Evolutionary conservation across 2,113 vertebrate species (phyloP), one percentile per base, ranked within the genome.

Genomic region (Hucho hucho): DNA sequence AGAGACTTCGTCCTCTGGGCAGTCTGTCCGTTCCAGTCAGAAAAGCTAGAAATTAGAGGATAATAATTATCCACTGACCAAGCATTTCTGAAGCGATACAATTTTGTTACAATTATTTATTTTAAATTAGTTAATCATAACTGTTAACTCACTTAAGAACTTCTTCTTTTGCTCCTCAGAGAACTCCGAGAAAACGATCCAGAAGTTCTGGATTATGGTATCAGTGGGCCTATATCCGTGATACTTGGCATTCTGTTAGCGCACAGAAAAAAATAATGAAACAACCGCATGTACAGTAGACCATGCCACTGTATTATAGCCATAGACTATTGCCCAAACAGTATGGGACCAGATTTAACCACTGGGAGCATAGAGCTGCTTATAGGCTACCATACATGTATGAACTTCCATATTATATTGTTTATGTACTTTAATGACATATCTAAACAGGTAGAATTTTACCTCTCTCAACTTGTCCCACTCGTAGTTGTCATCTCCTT

Each of bases 131-230:
- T 49, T 4, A 49, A 49, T 25, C 22, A 46, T 6, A 37, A 37
- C 6, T 37, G 37, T 47, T 69, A 22, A 76, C 83, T 81, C 90
- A 94, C 92, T 84, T 43, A 94, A 79, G 86, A 94, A 92, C 56
- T 22, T 77, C 43, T 82, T 91, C 83, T 93, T 90, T 37, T 87
- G 78, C 78, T 92, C 80, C 81, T 91, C 92, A 58, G 82, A 47
- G 37, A 93, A 75, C 5, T 83, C 9, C 6, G 76, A 70, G 87
- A 94, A 93, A 64, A 91, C 84, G 4, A 7, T 13, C 93, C 93
- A 94, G 85, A 94, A 93, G 77, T 88, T 80, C 75, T 64, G 75
- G 75, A 93, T 87, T 14, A 83, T 85, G 75, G 1, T 12, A 85
- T 92, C 90, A 12, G 16, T 78, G 3, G 43, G 6, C 0, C 18